phyloP scores from a whole-genome alignment of 2,797 vertebrate species.

The Meda fulgida region DNA sequence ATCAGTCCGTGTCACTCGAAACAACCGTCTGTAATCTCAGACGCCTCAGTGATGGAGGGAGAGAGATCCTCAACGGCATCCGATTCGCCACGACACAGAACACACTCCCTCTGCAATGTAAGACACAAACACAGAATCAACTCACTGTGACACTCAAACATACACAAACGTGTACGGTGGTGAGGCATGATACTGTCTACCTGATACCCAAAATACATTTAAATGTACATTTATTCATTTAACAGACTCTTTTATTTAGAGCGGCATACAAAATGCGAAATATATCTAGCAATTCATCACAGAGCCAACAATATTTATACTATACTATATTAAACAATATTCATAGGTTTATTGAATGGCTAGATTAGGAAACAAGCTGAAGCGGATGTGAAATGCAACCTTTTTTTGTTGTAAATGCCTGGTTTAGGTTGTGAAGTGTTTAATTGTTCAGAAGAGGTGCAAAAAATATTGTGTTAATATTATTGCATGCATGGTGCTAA shows the following conservation, averaged over 20 bases:
- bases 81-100: slow-evolving; percentile 96
- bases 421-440: not conserved
- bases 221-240: not conserved
- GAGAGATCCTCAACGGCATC: slow-evolving; percentile 96
- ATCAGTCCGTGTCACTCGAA: slow-evolving; percentile 97
- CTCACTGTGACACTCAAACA: not conserved
- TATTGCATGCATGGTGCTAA: not conserved
- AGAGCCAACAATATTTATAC: not conserved
- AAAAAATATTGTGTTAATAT: not conserved
- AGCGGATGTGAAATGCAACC: not conserved
- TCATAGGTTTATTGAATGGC: not conserved
- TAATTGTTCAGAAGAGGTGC: not conserved
- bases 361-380: not conserved
- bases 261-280: not conserved
- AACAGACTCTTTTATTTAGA: not conserved
- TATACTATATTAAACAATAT: not conserved
- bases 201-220: not conserved
- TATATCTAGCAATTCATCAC: not conserved
- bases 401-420: no score
- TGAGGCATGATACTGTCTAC: not conserved
- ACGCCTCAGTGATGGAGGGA: slow-evolving; percentile 90
- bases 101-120: slow-evolving; percentile 99
- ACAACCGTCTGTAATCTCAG: slow-evolving; percentile 94
- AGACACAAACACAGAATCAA: slow-evolving; percentile 66
- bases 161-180: not conserved